Evolutionary conservation across 2,797 vertebrate genomes (phyloP).

Genomic region (Hyperoplus immaculatus): DNA sequence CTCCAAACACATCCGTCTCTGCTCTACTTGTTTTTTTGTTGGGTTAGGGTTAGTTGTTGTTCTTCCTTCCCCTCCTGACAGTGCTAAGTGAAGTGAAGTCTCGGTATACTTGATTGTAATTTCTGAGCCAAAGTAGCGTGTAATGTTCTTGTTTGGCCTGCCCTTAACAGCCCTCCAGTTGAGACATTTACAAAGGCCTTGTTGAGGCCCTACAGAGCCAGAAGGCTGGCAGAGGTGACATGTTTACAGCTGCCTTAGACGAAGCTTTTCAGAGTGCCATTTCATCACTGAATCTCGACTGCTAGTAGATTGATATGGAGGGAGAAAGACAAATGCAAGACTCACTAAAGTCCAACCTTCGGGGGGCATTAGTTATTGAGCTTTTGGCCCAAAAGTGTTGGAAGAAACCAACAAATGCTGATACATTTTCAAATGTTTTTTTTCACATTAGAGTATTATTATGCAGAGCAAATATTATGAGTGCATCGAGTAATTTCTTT

Average conservation of each 20-base stretch:
- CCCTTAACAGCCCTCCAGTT: constrained; percentile 41
- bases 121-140: constrained; percentile 24
- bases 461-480: too few relatives aligned
- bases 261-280: constrained; percentile 65
- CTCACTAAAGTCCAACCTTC: constrained; percentile 27
- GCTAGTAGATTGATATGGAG: constrained; percentile 61
- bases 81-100: background rate
- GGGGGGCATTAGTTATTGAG: constrained; percentile 26
- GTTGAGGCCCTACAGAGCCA: constrained; percentile 57
- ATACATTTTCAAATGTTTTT: background rate
- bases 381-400: background rate
- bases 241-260: constrained; percentile 71
- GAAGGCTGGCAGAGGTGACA: constrained; percentile 59
- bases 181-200: constrained; percentile 68
- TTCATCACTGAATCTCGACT: constrained; percentile 72
- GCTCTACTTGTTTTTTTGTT: background rate
- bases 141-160: constrained; percentile 32
- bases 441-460: background rate
- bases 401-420: background rate
- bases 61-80: background rate
- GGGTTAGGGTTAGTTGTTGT: too few relatives aligned
- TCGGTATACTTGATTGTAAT: constrained; percentile 16
- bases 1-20: constrained; percentile 5
- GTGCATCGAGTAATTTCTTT: background rate
- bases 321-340: constrained; percentile 5